Evolutionary conservation across 2,113 vertebrate genomes (phyloP), one percentile per base, ranked within the genome.

Genomic region (Pollachius pollachius): DNA sequence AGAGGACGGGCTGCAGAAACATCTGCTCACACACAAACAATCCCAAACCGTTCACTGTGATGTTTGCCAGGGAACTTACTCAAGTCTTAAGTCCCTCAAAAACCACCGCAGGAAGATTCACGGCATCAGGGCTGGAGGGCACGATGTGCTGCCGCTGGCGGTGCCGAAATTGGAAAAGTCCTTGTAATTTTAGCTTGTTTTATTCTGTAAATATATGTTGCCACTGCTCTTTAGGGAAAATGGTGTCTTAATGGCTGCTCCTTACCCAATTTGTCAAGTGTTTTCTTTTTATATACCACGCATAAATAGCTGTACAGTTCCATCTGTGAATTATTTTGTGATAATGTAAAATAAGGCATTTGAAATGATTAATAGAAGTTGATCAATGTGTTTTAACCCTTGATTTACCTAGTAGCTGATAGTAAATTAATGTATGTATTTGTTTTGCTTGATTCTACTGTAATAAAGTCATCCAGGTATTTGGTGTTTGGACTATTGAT

Each of bases 91-190:
- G 64, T 92, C 91, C 0, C 85, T 93, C 5, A 90, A 90, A 81
- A 91, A 90, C 81, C 92, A 93, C 81, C 87, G 86, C 52, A 81
- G 90, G 65, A 89, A 86, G 69, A 87, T 90, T 64, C 92, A 93
- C 85, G 84, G 83, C 30, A 89, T 91, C 58, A 74, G 90, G 79
- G 86, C 77, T 62, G 89, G 88, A 61, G 73, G 41, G 83, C 25
- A 25, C 48, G 0, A 67, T 23, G 59, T 2, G 8, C 9, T 71
- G 70, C 23, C 64, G 70, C 41, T 48, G 41, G 41, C 41, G 41
- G 41, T 48, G 64, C 16, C 73, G 17, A 54, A 66, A 54, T 79
- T 64, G 52, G 78, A 81, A 60, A 69, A 76, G 4, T 60, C 61
- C 27, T 66, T 60, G 52, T 74, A 82, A 65, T 73, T 67, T 67